These are phyloP conservation scores for Polypterus bichir DNA, from an alignment of 2,113 vertebrate species.

Conservation along the genomic window DNA sequence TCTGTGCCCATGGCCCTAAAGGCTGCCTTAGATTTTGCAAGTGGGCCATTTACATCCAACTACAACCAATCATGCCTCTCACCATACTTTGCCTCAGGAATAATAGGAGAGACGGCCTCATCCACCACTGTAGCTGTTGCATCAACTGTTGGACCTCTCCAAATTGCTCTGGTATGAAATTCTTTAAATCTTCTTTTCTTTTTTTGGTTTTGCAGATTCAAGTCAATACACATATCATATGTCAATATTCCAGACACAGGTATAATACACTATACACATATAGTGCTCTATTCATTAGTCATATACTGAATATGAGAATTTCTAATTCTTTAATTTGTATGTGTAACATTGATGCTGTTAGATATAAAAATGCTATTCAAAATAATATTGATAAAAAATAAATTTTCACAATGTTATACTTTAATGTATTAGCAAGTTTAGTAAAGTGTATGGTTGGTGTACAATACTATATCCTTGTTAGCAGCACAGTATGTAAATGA, in stretches of 20 bases:
- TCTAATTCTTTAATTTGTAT: too few species aligned
- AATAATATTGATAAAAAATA: too few species aligned
- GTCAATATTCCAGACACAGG: too few species aligned
- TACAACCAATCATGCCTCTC: constrained; percentile 14
- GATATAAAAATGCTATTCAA: too few species aligned
- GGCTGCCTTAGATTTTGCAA: constrained; percentile 23
- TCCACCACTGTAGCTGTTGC: constrained; percentile 21
- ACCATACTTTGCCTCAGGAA: constrained; percentile 21
- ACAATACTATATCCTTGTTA: not conserved
- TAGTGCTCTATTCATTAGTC: too few species aligned
- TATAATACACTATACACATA: too few species aligned
- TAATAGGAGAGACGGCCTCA: constrained; percentile 25
- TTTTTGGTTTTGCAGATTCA: not conserved
- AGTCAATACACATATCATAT: too few species aligned
- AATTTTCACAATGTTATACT: too few species aligned
- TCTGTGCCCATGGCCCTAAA: constrained; percentile 16
- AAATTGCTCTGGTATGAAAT: constrained; percentile 19
- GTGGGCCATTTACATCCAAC: constrained; percentile 15
- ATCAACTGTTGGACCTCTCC: constrained; percentile 17
- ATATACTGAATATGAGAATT: too few species aligned
- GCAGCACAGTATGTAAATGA: too few species aligned
- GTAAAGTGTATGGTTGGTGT: not conserved
- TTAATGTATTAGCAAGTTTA: too few species aligned
- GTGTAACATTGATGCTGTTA: too few species aligned
- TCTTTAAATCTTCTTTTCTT: not conserved